Evolutionary conservation across 2,888 invertebrate genomes (phyloP), one percentile per base, ranked within the genome.

Genomic region (Dryobotodes eremita): DNA sequence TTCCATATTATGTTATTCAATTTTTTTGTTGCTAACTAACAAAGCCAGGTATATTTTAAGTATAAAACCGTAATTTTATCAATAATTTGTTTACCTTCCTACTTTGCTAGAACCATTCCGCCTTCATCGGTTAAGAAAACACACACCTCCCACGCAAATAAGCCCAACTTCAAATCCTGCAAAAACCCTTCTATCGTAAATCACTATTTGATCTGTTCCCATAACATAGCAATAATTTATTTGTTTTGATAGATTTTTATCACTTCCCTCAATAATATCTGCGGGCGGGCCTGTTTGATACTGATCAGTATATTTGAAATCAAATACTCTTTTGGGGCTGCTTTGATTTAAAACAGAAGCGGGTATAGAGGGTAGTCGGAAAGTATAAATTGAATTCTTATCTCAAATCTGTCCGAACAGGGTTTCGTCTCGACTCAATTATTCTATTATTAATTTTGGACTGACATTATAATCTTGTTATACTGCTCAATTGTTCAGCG

Each of bases 341-440:
- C 92, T 93, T 93, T 95, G 95, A 96, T 96, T 95, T 95, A 94
- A 95, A 95, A 93, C 95, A 94, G 94, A 93, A 93, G 89, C 90
- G 90, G 92, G 91, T 91, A 89, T 89, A 83, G 89, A 91, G 92
- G 92, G 89, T 82, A 71, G 73, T 76, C 80, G 91, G 91, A 94
- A 94, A 94, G 93, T 93, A 94, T 94, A 95, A 95, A 95, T 95
- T 94, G 94, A 94, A 94, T 94, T 93, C 92, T 93, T 94, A 95
- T 95, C 95, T 93, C 82, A 87, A 93, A 94, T 92, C 88, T 91
- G 91, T 91, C 90, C 87, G 89, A 89, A 90, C 90, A 61, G 78
- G 72, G 80, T 86, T 88, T 88, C 84, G 78, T 85, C 84, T 84
- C 78, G 71, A 85, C 62, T 89, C 87, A 84, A 91, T 92, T 91